phyloP scores from a whole-genome alignment of 35 echinoderm and acorn worm species.

The Heliocidaris tuberculata region DNA sequence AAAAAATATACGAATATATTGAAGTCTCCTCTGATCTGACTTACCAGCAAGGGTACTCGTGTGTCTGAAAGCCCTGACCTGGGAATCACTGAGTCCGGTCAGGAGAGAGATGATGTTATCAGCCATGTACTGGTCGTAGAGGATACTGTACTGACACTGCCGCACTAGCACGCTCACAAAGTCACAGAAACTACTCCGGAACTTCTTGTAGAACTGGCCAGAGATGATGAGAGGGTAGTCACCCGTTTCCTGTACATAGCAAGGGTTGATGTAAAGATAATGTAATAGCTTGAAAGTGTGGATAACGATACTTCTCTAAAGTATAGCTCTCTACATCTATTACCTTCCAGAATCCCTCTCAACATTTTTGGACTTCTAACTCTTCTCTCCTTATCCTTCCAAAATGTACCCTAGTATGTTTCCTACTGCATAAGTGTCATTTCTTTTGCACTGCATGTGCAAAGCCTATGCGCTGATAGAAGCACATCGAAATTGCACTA shows the following conservation, averaged over 20 bases:
- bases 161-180: slow-evolving; percentile 83
- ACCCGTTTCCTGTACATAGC: slow-evolving; percentile 64
- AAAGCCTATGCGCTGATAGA: too few species aligned
- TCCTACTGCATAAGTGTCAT: too few species aligned
- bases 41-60: slow-evolving; percentile 94
- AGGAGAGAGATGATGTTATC: slow-evolving; percentile 95
- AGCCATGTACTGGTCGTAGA: slow-evolving; percentile 98
- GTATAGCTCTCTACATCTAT: too few species aligned
- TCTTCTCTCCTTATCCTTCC: too few species aligned
- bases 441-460: too few species aligned
- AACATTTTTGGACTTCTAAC: too few species aligned
- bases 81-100: slow-evolving; percentile 92
- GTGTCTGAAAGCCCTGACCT: slow-evolving; percentile 95
- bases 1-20: neutral
- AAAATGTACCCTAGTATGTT: too few species aligned
- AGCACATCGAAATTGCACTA: too few species aligned
- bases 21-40: neutral
- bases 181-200: slow-evolving; percentile 91
- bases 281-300: too few species aligned
- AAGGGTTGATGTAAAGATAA: too few species aligned
- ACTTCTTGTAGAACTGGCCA: slow-evolving; percentile 93
- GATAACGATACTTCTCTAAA: too few species aligned
- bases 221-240: slow-evolving; percentile 97
- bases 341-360: too few species aligned
- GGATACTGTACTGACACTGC: slow-evolving; percentile 97